Percentiles rank a stretch among this genome's conserved stretches.
Conservation (phyloP, 2,888 invertebrate genomes). For the Nebria brevicollis region DNA sequence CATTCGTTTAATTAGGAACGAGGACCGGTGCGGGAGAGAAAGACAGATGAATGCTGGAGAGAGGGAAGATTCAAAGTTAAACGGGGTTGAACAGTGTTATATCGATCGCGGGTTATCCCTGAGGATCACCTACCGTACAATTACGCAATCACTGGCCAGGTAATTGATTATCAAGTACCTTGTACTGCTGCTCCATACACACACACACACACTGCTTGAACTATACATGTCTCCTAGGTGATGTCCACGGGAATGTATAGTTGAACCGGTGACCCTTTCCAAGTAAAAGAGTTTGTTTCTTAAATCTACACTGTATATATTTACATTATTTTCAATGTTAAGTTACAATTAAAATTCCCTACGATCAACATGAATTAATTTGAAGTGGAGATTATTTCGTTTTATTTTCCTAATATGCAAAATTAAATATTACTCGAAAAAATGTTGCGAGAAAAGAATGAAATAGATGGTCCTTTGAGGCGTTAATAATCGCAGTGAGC, state of each 20-base stretch:
- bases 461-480: not conserved
- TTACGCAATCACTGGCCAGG: constrained; percentile 69
- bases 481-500: not conserved
- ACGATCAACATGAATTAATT: too few relatives aligned
- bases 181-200: constrained; percentile 49
- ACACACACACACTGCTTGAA: not conserved
- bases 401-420: too few relatives aligned
- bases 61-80: constrained; percentile 25
- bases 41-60: constrained; percentile 4
- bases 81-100: constrained; percentile 57
- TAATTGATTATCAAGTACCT: constrained; percentile 69
- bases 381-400: too few relatives aligned
- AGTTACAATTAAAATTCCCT: too few relatives aligned
- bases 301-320: too few relatives aligned
- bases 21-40: constrained; percentile 12
- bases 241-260: constrained; percentile 26
- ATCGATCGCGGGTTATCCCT: constrained; percentile 60
- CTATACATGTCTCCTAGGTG: constrained; percentile 23
- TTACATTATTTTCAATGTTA: too few relatives aligned
- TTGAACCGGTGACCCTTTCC: constrained; percentile 4
- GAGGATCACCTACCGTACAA: constrained; percentile 67
- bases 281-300: not conserved
- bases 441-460: not conserved
- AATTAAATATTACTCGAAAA: too few relatives aligned
- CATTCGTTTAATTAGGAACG: constrained; percentile 41